A percentile compares a stretch with the other conserved stretches of the same genome.
Evolutionary conservation across 2,113 vertebrate genomes (phyloP).

Genomic region (Chunga burmeisteri): DNA sequence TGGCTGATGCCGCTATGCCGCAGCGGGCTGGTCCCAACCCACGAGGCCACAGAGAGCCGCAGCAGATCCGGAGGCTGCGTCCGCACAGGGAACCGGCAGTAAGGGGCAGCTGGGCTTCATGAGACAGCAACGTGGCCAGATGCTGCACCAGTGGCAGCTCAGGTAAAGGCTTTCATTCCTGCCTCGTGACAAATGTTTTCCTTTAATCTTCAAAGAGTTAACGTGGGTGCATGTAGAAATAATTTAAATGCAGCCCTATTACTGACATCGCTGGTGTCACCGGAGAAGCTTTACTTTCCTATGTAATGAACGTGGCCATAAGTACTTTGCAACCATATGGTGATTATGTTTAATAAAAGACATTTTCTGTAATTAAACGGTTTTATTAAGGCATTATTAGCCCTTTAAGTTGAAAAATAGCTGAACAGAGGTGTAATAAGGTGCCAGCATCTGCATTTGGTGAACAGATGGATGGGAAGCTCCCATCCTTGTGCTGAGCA

Average conservation of each 20-base stretch:
- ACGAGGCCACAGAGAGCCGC: rapidly evolving
- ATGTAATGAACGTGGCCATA: neutral
- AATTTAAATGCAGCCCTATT: neutral
- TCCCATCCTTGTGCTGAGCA: neutral
- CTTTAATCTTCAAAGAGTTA: neutral
- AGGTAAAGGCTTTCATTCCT: neutral
- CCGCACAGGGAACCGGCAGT: rapidly evolving
- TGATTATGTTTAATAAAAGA: conserved; percentile 36
- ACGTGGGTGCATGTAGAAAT: rapidly evolving
- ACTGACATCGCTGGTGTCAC: neutral
- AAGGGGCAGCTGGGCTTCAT: rapidly evolving
- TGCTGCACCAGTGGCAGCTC: neutral
- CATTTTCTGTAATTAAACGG: conserved; percentile 48
- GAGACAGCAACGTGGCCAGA: rapidly evolving
- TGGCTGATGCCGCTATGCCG: rapidly evolving
- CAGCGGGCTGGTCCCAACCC: too few species aligned
- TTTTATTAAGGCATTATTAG: conserved; percentile 62
- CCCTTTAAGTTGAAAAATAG: conserved; percentile 57
- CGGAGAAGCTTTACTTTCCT: neutral
- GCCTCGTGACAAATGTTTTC: rapidly evolving
- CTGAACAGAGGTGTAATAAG: conserved; percentile 15
- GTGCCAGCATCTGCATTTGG: neutral
- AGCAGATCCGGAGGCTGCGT: neutral
- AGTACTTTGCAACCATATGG: conserved; percentile 23
- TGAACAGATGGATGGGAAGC: conserved; percentile 15